Evolutionary conservation across 2,888 invertebrate genomes (phyloP).

Genomic region (Linhomoeus sp.): DNA sequence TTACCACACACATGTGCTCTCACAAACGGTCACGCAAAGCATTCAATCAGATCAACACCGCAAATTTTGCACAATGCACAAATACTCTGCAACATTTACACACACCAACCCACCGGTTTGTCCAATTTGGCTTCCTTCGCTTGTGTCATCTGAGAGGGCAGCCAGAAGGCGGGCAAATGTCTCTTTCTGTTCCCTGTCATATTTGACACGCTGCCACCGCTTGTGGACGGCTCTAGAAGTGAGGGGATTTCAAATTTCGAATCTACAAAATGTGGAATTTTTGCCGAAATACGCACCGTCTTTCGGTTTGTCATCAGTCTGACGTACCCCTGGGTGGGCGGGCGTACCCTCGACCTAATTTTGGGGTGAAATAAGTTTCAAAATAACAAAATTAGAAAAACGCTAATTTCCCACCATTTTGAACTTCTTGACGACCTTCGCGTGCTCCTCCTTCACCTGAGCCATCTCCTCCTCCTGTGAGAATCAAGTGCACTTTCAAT

Average conservation of each 20-base stretch:
- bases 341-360: slow-evolving; percentile 14
- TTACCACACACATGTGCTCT: no score
- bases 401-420: no score
- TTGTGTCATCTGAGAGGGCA: neutral
- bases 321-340: slow-evolving; percentile 9
- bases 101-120: slow-evolving; percentile 46
- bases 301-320: no score
- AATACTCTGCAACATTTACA: no score
- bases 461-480: slow-evolving; percentile 6
- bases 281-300: no score
- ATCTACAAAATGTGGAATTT: no score
- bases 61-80: neutral
- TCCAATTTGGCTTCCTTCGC: slow-evolving; percentile 49
- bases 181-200: neutral
- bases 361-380: no score
- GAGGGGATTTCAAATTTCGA: no score
- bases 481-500: no score
- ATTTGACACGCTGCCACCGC: neutral
- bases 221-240: no score
- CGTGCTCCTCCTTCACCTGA: slow-evolving; percentile 6
- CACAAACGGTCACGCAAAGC: no score
- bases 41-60: neutral
- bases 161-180: slow-evolving; percentile 19
- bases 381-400: no score
- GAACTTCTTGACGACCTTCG: slow-evolving; percentile 9